Evolutionary conservation across 1,140 invertebrate genomes (phyloP).

Genomic region (Sycobia sp.): DNA sequence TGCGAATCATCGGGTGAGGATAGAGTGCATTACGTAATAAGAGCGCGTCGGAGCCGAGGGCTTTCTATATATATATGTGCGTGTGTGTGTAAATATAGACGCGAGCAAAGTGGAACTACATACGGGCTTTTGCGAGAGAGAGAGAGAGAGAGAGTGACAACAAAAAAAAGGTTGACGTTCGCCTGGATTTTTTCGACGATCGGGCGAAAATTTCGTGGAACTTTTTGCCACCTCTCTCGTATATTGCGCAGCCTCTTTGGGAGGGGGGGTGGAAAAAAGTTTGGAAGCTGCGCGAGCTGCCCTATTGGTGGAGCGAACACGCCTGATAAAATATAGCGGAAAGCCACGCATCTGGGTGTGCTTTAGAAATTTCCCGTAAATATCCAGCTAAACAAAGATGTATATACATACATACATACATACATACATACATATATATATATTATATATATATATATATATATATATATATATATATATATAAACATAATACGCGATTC

Average conservation of each 20-base stretch:
- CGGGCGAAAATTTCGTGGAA: too few species aligned
- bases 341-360: conserved; percentile 9
- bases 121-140: conserved; percentile 8
- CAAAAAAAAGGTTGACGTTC: too few species aligned
- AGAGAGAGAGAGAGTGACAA: neutral
- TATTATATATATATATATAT: too few species aligned
- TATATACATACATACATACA: too few species aligned
- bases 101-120: too few species aligned
- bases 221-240: neutral
- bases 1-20: conserved; percentile 22
- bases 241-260: neutral
- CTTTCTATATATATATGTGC: too few species aligned
- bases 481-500: too few species aligned
- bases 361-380: too few species aligned
- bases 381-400: too few species aligned
- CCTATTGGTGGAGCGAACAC: conserved; percentile 17
- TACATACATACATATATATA: too few species aligned
- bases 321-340: conserved; percentile 24
- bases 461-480: too few species aligned
- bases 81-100: conserved; percentile 8
- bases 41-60: neutral
- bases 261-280: conserved; percentile 12
- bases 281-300: too few species aligned
- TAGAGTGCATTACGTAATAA: conserved; percentile 37
- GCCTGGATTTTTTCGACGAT: neutral